A percentile compares a stretch with the other conserved stretches of the same genome.
Evolutionary conservation across 2,113 vertebrate species (phyloP).

Genomic region (Butorides virescens): DNA sequence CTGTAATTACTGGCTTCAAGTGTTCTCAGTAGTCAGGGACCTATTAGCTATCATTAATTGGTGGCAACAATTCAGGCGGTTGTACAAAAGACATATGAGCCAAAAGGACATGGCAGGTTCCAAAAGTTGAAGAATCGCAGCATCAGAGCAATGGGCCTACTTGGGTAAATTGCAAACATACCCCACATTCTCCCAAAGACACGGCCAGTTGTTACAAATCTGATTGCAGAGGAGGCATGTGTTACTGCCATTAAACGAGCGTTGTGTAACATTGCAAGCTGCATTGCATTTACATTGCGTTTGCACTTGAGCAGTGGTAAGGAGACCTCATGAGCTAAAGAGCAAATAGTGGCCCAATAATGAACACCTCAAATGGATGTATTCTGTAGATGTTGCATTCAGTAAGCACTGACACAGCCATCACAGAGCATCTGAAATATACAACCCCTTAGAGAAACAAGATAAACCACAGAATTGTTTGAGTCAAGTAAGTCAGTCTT

Average conservation of each 20-base stretch:
- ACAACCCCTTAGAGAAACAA: neutral
- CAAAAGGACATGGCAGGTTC: neutral
- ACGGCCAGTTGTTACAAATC: neutral
- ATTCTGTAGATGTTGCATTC: neutral
- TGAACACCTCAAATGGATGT: neutral
- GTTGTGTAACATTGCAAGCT: neutral
- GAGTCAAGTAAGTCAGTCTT: neutral
- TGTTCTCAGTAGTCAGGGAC: conserved; percentile 7
- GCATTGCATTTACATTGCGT: neutral
- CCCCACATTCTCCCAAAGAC: neutral
- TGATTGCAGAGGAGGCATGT: neutral
- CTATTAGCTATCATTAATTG: conserved; percentile 36
- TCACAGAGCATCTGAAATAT: neutral
- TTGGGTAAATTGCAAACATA: neutral
- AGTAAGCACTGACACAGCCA: neutral
- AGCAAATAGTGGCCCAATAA: neutral
- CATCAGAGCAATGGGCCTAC: neutral
- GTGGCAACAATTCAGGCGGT: conserved; percentile 11
- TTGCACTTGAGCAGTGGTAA: neutral
- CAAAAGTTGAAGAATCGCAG: neutral
- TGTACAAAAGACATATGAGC: neutral
- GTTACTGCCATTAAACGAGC: neutral
- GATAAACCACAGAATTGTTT: neutral
- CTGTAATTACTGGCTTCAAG: conserved; percentile 31
- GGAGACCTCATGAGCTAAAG: neutral